Conservation (phyloP, 2,113 vertebrate species). For the Tragelaphus buxtoni region DNA sequence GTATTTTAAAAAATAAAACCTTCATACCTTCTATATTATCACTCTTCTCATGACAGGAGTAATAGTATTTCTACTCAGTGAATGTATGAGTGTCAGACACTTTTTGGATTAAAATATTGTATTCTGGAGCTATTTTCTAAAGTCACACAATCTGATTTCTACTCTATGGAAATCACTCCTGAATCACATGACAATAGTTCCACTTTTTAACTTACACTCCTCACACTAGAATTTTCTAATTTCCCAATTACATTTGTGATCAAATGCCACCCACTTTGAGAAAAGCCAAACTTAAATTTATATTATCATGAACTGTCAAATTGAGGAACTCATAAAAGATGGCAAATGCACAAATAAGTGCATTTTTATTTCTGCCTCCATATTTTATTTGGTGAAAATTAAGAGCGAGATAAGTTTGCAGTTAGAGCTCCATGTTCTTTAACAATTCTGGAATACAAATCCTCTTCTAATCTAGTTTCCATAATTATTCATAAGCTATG, state of each 20-base stretch:
- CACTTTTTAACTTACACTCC: neutral
- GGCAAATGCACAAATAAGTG: neutral
- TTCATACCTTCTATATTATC: neutral
- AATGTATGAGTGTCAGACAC: neutral
- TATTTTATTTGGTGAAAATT: neutral
- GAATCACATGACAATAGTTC: neutral
- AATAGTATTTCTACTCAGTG: neutral
- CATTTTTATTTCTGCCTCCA: neutral
- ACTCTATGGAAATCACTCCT: neutral
- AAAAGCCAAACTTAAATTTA: neutral
- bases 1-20: neutral
- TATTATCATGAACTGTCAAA: neutral
- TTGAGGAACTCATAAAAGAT: neutral
- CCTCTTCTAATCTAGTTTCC: neutral
- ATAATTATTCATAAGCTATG: neutral
- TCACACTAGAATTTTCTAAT: neutral
- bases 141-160: neutral
- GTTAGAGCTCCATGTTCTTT: neutral
- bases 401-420: neutral
- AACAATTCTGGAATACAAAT: neutral
- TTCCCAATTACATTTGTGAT: neutral
- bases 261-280: neutral
- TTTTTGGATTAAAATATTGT: neutral
- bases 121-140: neutral
- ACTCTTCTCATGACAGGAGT: neutral